Percentiles rank a stretch among this genome's conserved stretches.
These are phyloP conservation scores for Conus ventricosus DNA, from an alignment of 1,140 invertebrate genomes.

Conservation along the genomic window DNA sequence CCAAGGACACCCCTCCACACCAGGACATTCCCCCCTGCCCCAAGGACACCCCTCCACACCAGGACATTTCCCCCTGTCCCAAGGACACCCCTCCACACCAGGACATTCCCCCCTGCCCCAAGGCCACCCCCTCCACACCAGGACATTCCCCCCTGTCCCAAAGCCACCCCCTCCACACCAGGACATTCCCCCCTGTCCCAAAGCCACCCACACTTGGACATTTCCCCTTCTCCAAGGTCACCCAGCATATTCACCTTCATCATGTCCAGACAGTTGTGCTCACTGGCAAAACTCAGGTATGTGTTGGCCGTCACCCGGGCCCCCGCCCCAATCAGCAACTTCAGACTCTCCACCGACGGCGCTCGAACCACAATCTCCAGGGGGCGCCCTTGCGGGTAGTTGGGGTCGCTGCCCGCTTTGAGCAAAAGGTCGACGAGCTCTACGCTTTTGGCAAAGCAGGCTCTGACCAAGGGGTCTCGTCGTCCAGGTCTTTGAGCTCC, in stretches of 20 bases:
- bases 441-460: constrained; percentile 34
- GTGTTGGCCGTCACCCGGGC: constrained; percentile 20
- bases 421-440: constrained; percentile 42
- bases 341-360: constrained; percentile 26
- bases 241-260: constrained; percentile 32
- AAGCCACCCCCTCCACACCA: no score
- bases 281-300: constrained; percentile 39
- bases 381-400: constrained; percentile 36
- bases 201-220: no score
- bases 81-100: no score
- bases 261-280: constrained; percentile 31
- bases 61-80: no score
- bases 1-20: no score
- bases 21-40: no score
- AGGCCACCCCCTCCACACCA: no score
- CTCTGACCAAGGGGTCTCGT: constrained; percentile 43
- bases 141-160: no score
- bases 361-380: constrained; percentile 31
- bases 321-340: constrained; percentile 36
- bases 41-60: no score
- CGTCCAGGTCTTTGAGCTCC: constrained; percentile 32
- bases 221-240: no score
- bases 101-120: no score
- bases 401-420: constrained; percentile 37
- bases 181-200: no score